phyloP scores from a whole-genome alignment of 2,888 invertebrate species.

The Sphaerophoria rueppellii region DNA sequence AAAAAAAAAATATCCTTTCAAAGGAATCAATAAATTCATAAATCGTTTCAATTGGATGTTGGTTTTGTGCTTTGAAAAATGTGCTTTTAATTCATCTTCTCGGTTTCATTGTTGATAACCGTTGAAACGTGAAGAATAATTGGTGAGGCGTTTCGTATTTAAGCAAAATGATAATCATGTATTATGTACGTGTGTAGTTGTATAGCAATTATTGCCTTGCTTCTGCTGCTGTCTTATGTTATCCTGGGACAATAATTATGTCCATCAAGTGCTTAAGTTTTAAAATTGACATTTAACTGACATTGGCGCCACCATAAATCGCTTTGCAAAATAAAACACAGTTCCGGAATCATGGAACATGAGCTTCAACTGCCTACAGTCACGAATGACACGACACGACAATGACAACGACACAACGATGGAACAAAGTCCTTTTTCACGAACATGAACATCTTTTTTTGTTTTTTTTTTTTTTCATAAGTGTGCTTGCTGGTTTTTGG shows the following conservation, averaged over 20 bases:
- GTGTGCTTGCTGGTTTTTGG: constrained; percentile 39
- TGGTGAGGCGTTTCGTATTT: neutral
- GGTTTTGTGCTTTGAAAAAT: constrained; percentile 1
- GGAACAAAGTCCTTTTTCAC: constrained; percentile 19
- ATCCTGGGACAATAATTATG: constrained; percentile 33
- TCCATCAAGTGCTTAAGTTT: constrained; percentile 60
- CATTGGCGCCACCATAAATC: constrained; percentile 71
- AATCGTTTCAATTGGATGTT: constrained; percentile 44
- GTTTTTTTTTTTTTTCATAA: neutral
- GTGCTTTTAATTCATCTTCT: neutral
- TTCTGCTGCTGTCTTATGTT: constrained; percentile 2
- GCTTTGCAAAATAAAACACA: constrained; percentile 60
- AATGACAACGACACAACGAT: constrained; percentile 20
- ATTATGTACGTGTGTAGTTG: no score
- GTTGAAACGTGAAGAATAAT: constrained; percentile 44
- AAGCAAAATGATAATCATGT: neutral
- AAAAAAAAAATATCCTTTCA: neutral
- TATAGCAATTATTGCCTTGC: neutral
- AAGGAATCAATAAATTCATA: constrained; percentile 58
- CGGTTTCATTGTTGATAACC: constrained; percentile 3
- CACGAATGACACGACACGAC: constrained; percentile 31
- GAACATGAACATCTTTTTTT: constrained; percentile 56
- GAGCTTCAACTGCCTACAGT: constrained; percentile 66
- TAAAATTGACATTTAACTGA: constrained; percentile 73
- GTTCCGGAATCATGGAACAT: constrained; percentile 65